Evolutionary conservation across 2,888 invertebrate genomes (phyloP).

Genomic region (Diplolepis rosae): DNA sequence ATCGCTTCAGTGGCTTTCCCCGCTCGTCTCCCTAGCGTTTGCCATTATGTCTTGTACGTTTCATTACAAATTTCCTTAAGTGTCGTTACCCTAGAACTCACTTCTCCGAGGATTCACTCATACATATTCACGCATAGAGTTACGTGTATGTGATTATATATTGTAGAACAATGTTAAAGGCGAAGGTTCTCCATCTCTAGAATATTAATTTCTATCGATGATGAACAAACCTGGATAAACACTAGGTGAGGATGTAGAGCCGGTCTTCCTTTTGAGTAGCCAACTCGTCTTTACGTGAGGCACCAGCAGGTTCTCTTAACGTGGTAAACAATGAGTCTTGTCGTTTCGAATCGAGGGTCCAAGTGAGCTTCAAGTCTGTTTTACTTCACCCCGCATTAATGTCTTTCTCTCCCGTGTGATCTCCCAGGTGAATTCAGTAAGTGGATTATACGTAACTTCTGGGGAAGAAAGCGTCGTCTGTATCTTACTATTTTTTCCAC

Average conservation of each 20-base stretch:
- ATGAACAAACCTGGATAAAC: conserved; percentile 3
- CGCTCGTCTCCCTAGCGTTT: conserved; percentile 45
- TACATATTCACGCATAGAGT: background rate
- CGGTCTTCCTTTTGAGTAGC: background rate
- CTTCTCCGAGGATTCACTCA: no score
- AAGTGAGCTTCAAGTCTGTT: conserved; percentile 34
- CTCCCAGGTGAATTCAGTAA: conserved; percentile 22
- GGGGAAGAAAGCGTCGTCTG: background rate
- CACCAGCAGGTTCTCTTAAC: conserved; percentile 31
- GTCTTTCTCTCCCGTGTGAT: conserved; percentile 10
- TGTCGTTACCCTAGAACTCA: conserved; percentile 53
- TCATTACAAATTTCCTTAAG: conserved; percentile 67
- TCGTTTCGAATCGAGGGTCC: conserved; percentile 37
- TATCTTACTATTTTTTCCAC: background rate
- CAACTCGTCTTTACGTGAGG: conserved; percentile 11
- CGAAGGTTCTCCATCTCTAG: background rate
- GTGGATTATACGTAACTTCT: conserved; percentile 6
- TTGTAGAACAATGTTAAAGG: background rate
- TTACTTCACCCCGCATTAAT: conserved; percentile 22
- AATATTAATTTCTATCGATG: background rate
- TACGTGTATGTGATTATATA: background rate
- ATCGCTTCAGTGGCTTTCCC: conserved; percentile 66
- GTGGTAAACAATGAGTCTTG: conserved; percentile 39
- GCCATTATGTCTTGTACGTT: conserved; percentile 66
- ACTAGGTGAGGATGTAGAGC: conserved; percentile 11